Conservation (phyloP, 2,797 vertebrate genomes). For the Argya squamiceps region DNA sequence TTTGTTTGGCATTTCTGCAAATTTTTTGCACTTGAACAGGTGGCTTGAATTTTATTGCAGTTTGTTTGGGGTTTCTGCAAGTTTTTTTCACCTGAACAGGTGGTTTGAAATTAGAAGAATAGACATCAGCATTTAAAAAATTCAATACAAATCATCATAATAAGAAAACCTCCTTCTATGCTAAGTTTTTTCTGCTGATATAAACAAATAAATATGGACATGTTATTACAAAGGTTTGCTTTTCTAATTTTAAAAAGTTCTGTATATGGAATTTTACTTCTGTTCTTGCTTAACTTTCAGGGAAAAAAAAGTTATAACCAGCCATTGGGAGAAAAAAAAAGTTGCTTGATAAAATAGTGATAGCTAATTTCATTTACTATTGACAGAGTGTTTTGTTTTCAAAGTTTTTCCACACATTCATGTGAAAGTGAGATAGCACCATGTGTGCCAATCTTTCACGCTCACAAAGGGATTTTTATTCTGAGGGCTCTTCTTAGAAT, state of each 20-base stretch:
- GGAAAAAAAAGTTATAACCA: background rate
- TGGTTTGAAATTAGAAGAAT: background rate
- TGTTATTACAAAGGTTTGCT: background rate
- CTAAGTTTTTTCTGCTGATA: background rate
- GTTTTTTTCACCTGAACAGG: background rate
- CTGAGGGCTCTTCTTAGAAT: background rate
- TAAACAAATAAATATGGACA: background rate
- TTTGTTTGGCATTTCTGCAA: background rate
- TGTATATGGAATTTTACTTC: background rate
- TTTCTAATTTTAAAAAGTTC: background rate
- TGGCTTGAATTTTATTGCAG: background rate
- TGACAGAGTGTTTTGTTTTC: background rate
- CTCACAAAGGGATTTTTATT: background rate
- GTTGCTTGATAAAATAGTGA: background rate
- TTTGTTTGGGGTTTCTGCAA: background rate
- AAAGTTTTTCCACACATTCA: background rate
- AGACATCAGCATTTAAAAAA: background rate
- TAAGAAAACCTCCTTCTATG: background rate
- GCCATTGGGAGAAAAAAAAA: background rate
- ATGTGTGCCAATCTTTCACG: background rate
- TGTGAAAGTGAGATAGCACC: accelerated
- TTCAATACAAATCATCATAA: background rate
- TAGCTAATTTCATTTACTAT: background rate
- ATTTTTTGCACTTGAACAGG: background rate
- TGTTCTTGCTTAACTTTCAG: background rate